Base-by-base conservation (phyloP, 2,888 invertebrate species). In the Steinernema hermaphroditum region DNA sequence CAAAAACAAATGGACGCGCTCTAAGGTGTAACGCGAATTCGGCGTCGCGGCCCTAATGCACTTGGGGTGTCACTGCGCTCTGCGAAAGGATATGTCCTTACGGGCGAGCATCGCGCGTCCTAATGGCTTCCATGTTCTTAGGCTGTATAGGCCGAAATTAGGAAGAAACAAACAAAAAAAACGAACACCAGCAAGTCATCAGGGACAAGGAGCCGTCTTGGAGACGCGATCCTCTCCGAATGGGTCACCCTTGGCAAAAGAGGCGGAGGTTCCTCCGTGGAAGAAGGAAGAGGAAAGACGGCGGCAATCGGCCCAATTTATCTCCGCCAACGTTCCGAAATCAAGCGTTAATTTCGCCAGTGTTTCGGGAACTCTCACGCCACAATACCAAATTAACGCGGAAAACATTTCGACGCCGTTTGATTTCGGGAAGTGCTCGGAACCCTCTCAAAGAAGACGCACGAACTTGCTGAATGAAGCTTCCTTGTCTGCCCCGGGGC, bases 141-240 rank as follows among this genome's bases (percentile, higher is more conserved):
- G n/a, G n/a, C n/a, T n/a, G n/a, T n/a, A n/a, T 8, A 12, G 24
- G n/a, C 27, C 2, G 6, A 54, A 9, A 54, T 54, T 54, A 27
- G 27, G 27, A 54, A 54, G n/a, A n/a, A 54, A 54, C 54, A 54
- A 54, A 54, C 54, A 54, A 54, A 54, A 6, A 54, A 54, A 8
- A 27, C 54, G 54, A 24, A 22, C n/a, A 54, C 24, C 24, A 54
- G 27, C 54, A 54, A 54, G 54, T 27, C 6, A 24, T 14, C 22
- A 24, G 54, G 27, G 54, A 54, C 6, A 54, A 12, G 54, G 27
- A 54, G 54, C 24, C 54, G 22, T 16, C 22, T 19, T 16, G 54
- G 54, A 54, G 54, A 8, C 27, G 54, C 54, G 54, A 27, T 24
- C 54, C 24, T 54, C 24, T 54, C 24, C 24, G 54, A 27, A n/a